A percentile compares a stretch with the other conserved stretches of the same genome.
Conservation (phyloP, 1,140 invertebrate genomes). For the Cylas formicarius region DNA sequence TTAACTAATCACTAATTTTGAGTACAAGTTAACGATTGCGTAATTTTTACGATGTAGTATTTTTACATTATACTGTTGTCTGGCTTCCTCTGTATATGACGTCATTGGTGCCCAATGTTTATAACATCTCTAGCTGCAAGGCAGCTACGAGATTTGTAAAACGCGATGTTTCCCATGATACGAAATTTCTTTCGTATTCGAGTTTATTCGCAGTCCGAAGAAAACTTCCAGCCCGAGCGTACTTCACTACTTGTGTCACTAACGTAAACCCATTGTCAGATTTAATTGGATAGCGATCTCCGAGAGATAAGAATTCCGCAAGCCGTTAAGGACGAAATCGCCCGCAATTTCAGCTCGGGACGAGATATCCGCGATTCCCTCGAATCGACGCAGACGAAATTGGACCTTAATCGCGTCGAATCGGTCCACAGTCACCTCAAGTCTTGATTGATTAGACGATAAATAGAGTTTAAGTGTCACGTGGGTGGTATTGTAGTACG, state of each 20-base stretch:
- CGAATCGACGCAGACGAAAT: constrained; percentile 19
- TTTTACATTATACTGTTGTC: no score
- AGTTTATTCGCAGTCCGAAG: no score
- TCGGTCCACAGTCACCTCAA: constrained; percentile 27
- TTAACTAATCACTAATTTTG: no score
- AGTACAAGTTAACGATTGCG: no score
- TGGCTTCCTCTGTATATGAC: no score
- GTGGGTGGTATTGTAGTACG: constrained; percentile 28
- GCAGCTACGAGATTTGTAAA: no score
- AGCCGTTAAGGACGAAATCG: constrained; percentile 26
- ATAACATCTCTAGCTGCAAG: no score
- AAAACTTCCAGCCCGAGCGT: constrained; percentile 28
- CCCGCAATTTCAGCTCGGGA: constrained; percentile 10
- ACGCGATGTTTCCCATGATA: no score
- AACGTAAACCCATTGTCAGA: constrained; percentile 42
- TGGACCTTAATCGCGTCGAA: constrained; percentile 21
- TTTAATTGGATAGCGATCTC: constrained; percentile 43
- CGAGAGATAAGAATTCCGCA: constrained; percentile 32
- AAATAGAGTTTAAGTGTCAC: constrained; percentile 36
- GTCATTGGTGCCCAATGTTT: no score
- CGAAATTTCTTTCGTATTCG: no score
- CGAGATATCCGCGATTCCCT: constrained; percentile 4
- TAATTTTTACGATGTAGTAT: no score
- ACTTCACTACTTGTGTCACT: constrained; percentile 39
- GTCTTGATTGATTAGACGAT: constrained; percentile 41